Evolutionary conservation across 1,140 invertebrate species (phyloP), one percentile per base, ranked within the genome.

Genomic region (Battus philenor): DNA sequence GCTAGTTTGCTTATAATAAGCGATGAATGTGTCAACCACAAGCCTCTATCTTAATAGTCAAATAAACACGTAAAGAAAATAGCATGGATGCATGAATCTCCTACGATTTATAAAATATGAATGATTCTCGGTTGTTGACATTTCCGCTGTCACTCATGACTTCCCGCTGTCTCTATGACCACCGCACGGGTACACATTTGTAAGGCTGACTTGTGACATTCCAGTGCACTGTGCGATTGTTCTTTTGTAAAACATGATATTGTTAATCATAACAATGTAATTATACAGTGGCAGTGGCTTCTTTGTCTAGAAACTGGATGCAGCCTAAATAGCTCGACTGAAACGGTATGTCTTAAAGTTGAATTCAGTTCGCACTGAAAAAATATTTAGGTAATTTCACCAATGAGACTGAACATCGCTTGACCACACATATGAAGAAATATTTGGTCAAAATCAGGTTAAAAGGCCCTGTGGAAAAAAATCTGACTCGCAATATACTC

Each of bases 181-280:
- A 11, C 16, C 8, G 33, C 9, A 7, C 12, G 9, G 2, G 6
- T 38, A n/a, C n/a, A 33, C 17, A 17, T 26, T 26, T 6, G 20
- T 20, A 38, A 38, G 34, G 20, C 7, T 26, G 34, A 13, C 34
- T 38, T 38, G 34, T 38, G 34, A 38, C 34, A 38, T 38, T 38
- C 10, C n/a, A 12, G 1, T 24, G n/a, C 1, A 12, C 10, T 38
- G 6, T 24, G 18, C 34, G 26, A 38, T 38, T 38, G 34, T 38
- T 38, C 20, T 4, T 32, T 32, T 33, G 32, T 26, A 38, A 20
- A 24, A 12, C 34, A 38, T 11, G 11, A 24, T 38, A 36, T 22
- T 22, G 34, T 38, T 38, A 44, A 34, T 33, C 30, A 41, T 44
- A 52, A 48, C 50, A 59, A 59, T 41, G 38, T 6, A 22, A 44